Conservation (phyloP, 2,113 vertebrate genomes). For the Pachypanchax playfairii region DNA sequence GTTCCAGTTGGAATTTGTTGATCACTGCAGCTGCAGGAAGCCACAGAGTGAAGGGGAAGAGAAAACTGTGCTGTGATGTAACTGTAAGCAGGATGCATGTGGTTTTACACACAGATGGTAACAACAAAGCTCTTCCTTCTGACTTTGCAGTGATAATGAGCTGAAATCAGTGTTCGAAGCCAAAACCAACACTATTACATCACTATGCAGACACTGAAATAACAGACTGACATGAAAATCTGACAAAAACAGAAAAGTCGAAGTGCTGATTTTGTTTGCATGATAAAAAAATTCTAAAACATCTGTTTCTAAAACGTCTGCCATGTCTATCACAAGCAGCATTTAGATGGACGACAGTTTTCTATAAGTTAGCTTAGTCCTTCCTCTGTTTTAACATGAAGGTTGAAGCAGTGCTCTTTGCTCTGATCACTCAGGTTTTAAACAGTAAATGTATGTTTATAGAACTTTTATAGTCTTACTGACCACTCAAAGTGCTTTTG, state of each 20-base stretch:
- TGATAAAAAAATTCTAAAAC: too few relatives aligned
- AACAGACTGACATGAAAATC: not conserved
- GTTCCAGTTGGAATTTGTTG: constrained; percentile 7
- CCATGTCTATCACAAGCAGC: too few relatives aligned
- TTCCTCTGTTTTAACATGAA: too few relatives aligned
- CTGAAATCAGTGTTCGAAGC: not conserved
- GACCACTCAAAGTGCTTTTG: too few relatives aligned
- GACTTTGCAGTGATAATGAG: not conserved
- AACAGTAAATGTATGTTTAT: too few relatives aligned
- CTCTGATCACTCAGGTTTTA: too few relatives aligned
- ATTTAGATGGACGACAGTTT: too few relatives aligned
- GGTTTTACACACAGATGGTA: constrained; percentile 18
- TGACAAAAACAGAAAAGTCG: not conserved
- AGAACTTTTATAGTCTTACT: too few relatives aligned
- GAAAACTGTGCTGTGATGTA: constrained; percentile 25
- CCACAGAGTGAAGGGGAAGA: constrained; percentile 4
- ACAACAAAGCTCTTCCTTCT: not conserved
- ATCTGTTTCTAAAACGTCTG: too few relatives aligned
- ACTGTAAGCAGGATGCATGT: constrained; percentile 6
- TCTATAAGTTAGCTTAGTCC: too few relatives aligned
- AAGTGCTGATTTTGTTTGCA: not conserved
- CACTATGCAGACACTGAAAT: not conserved
- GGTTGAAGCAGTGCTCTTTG: not conserved
- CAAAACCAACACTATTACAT: not conserved
- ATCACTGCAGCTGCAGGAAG: not conserved